Conservation (phyloP, 2,888 invertebrate genomes). For the Drosophila hawaiiensis region DNA sequence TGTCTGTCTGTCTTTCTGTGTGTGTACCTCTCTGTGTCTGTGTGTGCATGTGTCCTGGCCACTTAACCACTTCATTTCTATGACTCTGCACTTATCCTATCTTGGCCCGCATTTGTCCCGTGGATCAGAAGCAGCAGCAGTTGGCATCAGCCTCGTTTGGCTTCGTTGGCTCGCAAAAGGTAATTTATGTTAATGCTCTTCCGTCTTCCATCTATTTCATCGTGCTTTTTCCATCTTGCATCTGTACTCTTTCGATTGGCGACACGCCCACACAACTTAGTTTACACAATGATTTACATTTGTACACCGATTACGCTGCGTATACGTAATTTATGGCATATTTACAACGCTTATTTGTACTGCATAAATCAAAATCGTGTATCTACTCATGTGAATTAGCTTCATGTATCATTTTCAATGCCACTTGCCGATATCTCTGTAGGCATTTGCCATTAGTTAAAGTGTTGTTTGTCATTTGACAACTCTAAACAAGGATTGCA, state of each 20-base stretch:
- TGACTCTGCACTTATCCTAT: conserved; percentile 60
- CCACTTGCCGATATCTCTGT: background rate
- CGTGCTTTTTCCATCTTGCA: conserved; percentile 28
- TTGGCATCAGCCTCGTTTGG: conserved; percentile 50
- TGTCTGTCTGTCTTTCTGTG: conserved; percentile 40
- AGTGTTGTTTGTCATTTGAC: conserved; percentile 46
- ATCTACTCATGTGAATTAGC: conserved; percentile 46
- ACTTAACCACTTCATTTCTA: conserved; percentile 77
- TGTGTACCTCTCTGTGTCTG: conserved; percentile 10
- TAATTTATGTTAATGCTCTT: conserved; percentile 80
- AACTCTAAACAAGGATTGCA: conserved; percentile 56
- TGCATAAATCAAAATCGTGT: conserved; percentile 56
- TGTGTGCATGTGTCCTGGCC: conserved; percentile 51
- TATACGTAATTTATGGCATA: conserved; percentile 74
- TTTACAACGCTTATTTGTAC: conserved; percentile 62
- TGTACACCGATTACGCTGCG: conserved; percentile 52
- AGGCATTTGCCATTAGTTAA: conserved; percentile 24
- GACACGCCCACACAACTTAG: conserved; percentile 45
- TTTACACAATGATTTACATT: conserved; percentile 79
- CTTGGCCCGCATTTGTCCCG: conserved; percentile 49
- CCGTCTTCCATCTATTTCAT: conserved; percentile 35
- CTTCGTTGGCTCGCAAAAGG: conserved; percentile 62
- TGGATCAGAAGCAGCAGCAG: conserved; percentile 13
- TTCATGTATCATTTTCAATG: conserved; percentile 46
- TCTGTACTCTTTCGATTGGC: conserved; percentile 41